phyloP scores from a whole-genome alignment of 2,888 invertebrate species.

The Amblyjoppa proteus region DNA sequence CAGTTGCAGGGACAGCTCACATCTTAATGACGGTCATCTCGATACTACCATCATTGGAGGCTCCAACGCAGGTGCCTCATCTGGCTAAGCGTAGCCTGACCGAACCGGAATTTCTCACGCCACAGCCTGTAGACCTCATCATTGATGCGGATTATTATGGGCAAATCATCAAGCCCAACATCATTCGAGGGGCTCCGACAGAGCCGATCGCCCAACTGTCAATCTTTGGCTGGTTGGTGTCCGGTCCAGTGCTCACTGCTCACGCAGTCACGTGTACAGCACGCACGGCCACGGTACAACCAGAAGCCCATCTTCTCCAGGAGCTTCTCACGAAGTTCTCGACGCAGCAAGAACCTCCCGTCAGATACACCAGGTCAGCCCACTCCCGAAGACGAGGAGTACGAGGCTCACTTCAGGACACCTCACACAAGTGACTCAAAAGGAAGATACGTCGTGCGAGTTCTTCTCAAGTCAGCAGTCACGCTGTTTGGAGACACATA shows the following conservation, averaged over 20 bases:
- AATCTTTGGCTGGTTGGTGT: too few relatives aligned
- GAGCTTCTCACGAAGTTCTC: conserved; percentile 37
- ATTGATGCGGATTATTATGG: conserved; percentile 47
- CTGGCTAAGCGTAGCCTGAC: conserved; percentile 52
- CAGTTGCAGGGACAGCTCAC: conserved; percentile 41
- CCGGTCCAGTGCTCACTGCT: too few relatives aligned
- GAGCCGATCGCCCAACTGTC: too few relatives aligned
- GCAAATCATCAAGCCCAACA: too few relatives aligned
- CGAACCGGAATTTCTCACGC: conserved; percentile 53
- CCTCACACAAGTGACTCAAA: too few relatives aligned
- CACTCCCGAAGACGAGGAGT: not conserved
- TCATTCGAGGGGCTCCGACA: too few relatives aligned
- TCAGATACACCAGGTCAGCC: not conserved
- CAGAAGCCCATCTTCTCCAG: not conserved
- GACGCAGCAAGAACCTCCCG: conserved; percentile 33
- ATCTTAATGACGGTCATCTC: conserved; percentile 40
- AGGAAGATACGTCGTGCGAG: too few relatives aligned
- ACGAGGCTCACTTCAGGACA: not conserved
- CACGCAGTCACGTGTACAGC: too few relatives aligned
- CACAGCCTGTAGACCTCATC: too few relatives aligned
- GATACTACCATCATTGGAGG: conserved; percentile 56
- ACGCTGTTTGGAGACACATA: not conserved
- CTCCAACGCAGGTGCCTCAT: conserved; percentile 41
- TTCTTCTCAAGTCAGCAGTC: too few relatives aligned
- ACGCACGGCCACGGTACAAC: not conserved